These are phyloP conservation scores for Premnoplex brunnescens DNA, from an alignment of 2,797 vertebrate species.

Conservation along the genomic window DNA sequence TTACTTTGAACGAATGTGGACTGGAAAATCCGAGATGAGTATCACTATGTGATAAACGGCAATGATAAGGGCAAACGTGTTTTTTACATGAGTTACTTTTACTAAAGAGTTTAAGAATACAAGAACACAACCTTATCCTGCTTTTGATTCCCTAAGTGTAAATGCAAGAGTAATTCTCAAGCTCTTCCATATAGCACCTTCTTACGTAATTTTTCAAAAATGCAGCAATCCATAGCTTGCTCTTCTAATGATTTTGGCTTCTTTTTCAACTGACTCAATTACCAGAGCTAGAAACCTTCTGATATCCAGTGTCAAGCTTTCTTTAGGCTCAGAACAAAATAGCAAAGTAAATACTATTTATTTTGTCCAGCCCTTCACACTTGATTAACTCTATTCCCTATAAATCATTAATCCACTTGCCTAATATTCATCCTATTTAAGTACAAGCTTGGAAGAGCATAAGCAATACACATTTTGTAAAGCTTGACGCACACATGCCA, in stretches of 20 bases:
- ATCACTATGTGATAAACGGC: not conserved
- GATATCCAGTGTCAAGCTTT: not conserved
- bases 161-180: not conserved
- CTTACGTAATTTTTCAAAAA: not conserved
- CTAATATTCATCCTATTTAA: not conserved
- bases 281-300: not conserved
- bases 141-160: not conserved
- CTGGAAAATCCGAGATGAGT: not conserved
- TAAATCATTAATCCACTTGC: not conserved
- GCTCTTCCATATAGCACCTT: not conserved
- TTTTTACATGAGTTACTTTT: not conserved
- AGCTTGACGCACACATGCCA: not conserved
- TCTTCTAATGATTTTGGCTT: not conserved
- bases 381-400: not conserved
- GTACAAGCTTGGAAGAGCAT: not conserved
- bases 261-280: not conserved
- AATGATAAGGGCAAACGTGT: rapidly evolving
- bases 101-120: not conserved
- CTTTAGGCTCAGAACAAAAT: not conserved
- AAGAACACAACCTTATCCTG: not conserved
- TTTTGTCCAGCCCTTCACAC: not conserved
- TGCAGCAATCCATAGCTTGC: not conserved
- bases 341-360: not conserved
- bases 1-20: not conserved
- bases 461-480: not conserved